phyloP scores from a whole-genome alignment of 2,888 invertebrate species.

The Glomeris marginata region DNA sequence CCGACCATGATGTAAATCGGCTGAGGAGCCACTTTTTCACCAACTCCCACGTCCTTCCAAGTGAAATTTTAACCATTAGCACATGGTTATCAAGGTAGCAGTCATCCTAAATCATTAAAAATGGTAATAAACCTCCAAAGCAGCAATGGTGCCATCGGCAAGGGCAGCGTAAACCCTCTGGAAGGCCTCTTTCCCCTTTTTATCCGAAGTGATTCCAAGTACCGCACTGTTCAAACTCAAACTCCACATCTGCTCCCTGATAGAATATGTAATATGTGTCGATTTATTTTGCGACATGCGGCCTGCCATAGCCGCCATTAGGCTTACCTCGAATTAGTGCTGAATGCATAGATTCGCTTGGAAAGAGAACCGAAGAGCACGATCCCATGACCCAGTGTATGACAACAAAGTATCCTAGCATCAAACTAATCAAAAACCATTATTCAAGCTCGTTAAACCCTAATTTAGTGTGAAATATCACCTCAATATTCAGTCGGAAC shows the following conservation, averaged over 20 bases:
- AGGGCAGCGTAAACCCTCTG: slow-evolving; percentile 33
- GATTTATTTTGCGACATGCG: slow-evolving; percentile 1
- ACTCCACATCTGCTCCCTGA: slow-evolving; percentile 31
- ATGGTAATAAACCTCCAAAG: slow-evolving; percentile 30
- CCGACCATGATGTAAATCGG: slow-evolving; percentile 34
- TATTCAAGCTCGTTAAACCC: not conserved
- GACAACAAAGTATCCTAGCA: slow-evolving; percentile 33
- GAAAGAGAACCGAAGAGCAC: slow-evolving; percentile 34
- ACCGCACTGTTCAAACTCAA: slow-evolving; percentile 34
- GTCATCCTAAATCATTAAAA: not conserved
- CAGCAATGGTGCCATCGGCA: slow-evolving; percentile 37
- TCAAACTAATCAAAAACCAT: slow-evolving; percentile 25
- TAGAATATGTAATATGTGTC: slow-evolving; percentile 9
- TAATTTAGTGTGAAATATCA: slow-evolving; percentile 15
- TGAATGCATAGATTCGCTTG: slow-evolving; percentile 30
- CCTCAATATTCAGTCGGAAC: slow-evolving; percentile 27
- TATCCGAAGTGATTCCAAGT: slow-evolving; percentile 29
- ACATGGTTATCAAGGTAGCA: not conserved
- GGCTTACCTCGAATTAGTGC: slow-evolving; percentile 24
- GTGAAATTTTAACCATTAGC: slow-evolving; percentile 21
- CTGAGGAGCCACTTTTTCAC: slow-evolving; percentile 22
- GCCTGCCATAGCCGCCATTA: not conserved
- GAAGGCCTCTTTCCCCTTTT: slow-evolving; percentile 23
- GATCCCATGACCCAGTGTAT: slow-evolving; percentile 25
- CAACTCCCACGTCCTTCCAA: slow-evolving; percentile 20